Percentiles rank a stretch among this genome's conserved stretches.
These are phyloP conservation scores for Pyrocephalus nanus DNA, from an alignment of 2,797 vertebrate species.

Conservation along the genomic window DNA sequence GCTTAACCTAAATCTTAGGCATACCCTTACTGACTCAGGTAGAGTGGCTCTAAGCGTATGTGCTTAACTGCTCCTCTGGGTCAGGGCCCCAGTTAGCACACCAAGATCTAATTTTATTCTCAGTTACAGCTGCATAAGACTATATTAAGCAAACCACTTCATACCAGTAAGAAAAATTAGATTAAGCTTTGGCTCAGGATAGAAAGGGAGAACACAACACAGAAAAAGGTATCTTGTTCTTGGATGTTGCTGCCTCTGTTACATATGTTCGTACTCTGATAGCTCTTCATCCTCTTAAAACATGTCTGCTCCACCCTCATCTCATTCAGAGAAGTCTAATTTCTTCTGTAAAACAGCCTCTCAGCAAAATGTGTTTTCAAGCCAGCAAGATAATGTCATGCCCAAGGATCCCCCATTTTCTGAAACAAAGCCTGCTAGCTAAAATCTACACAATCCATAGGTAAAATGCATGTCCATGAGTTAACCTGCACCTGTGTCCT, in stretches of 20 bases:
- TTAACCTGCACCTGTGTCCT: rapidly evolving
- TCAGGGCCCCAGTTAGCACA: constrained; percentile 29
- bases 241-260: background rate
- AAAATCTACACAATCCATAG: background rate
- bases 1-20: background rate
- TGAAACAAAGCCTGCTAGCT: background rate
- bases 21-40: background rate
- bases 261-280: background rate
- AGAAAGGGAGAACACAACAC: background rate
- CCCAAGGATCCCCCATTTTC: background rate
- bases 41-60: background rate
- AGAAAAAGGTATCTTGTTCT: background rate
- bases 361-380: background rate
- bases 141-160: constrained; percentile 36
- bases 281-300: background rate
- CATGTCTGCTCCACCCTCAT: background rate
- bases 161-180: background rate
- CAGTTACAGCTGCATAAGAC: background rate
- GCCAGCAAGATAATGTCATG: rapidly evolving
- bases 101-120: constrained; percentile 45
- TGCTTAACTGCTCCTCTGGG: constrained; percentile 41
- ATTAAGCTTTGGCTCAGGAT: background rate
- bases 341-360: background rate
- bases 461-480: background rate
- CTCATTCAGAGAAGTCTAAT: background rate